phyloP scores from a whole-genome alignment of 2,797 vertebrate species.

The Myioborus miniatus region DNA sequence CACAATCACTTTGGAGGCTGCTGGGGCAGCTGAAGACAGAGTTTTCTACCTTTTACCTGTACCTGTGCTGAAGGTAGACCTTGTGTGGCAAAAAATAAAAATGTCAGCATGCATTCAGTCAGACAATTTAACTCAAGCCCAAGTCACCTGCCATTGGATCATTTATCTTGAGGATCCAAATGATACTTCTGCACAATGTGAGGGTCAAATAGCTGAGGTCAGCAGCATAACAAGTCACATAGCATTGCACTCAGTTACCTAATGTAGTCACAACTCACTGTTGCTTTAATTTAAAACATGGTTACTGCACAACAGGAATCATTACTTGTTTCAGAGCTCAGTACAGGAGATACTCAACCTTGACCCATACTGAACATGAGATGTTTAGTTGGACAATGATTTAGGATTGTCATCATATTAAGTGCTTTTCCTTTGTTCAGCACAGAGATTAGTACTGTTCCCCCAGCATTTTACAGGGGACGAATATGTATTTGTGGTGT shows the following conservation, averaged over 20 bases:
- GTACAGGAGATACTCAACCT: constrained; percentile 27
- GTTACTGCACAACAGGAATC: constrained; percentile 22
- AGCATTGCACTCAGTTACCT: constrained; percentile 27
- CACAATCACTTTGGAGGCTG: neutral
- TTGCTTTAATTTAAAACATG: constrained; percentile 25
- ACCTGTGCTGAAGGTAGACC: neutral
- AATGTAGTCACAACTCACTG: neutral
- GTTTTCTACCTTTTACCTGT: neutral
- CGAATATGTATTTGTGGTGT: neutral
- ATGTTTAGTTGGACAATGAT: neutral
- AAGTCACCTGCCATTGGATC: neutral
- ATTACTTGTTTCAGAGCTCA: constrained; percentile 23
- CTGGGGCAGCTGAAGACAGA: neutral
- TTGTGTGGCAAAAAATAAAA: neutral
- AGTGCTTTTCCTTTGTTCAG: neutral
- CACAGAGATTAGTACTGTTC: neutral
- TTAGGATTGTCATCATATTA: neutral
- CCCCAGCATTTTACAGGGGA: neutral
- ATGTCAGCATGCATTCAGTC: neutral
- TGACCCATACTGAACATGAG: neutral
- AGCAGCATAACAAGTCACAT: constrained; percentile 18
- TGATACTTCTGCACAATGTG: neutral
- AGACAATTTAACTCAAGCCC: neutral
- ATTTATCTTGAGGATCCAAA: neutral
- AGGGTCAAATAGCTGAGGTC: constrained; percentile 37